A percentile compares a stretch with the other conserved stretches of the same genome.
Evolutionary conservation across 2,113 vertebrate genomes (phyloP).

Genomic region (Prolemur simus): DNA sequence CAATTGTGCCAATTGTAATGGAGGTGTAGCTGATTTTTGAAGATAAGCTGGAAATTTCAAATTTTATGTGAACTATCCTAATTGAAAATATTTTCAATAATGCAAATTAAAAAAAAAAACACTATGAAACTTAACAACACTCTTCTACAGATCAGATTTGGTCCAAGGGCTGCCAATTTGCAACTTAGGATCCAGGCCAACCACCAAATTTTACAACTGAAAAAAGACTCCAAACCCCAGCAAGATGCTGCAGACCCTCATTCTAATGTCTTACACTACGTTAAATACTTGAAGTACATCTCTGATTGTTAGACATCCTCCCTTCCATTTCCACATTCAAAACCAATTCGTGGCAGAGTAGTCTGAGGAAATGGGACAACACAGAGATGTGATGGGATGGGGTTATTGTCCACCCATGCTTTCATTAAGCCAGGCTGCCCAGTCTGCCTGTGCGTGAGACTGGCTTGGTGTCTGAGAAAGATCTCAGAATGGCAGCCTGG

Average conservation of each 20-base stretch:
- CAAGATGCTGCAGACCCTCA: background rate
- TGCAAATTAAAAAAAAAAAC: background rate
- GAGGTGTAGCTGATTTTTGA: background rate
- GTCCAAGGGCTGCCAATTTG: background rate
- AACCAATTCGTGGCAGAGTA: background rate
- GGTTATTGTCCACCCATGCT: accelerated
- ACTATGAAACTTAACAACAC: background rate
- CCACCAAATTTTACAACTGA: background rate
- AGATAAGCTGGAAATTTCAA: conserved; percentile 6
- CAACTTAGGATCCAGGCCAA: background rate
- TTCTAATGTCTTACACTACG: background rate
- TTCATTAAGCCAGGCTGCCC: background rate
- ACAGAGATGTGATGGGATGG: background rate
- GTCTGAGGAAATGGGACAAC: background rate
- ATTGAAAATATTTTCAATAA: conserved; percentile 9
- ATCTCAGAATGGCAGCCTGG: background rate
- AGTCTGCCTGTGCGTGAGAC: accelerated
- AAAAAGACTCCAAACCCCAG: background rate
- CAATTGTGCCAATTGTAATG: background rate
- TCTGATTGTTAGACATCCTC: background rate
- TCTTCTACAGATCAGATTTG: background rate
- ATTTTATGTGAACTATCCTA: background rate
- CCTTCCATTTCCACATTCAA: background rate
- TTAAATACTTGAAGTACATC: background rate
- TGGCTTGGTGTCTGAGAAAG: background rate